Percentiles rank a stretch among this genome's conserved stretches.
phyloP scores from a whole-genome alignment of 2,888 invertebrate genomes.

The Tuta absoluta region DNA sequence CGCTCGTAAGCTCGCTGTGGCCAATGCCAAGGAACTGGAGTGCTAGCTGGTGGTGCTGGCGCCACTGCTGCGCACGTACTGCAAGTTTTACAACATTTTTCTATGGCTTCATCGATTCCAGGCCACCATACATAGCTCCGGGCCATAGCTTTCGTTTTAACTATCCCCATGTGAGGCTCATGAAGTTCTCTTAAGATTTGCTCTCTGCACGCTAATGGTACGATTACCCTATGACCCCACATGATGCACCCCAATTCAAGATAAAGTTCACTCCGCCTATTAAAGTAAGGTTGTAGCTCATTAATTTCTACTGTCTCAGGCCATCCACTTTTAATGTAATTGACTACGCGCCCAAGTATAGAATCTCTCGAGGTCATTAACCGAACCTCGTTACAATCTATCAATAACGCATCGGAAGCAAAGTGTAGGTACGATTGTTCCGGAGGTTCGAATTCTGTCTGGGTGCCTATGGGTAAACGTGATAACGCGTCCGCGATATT shows the following conservation, averaged over 20 bases:
- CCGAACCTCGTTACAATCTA: background rate
- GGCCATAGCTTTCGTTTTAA: background rate
- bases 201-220: background rate
- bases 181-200: background rate
- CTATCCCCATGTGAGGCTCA: background rate
- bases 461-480: background rate
- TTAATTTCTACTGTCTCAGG: background rate
- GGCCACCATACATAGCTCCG: too few relatives aligned
- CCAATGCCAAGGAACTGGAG: too few relatives aligned
- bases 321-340: background rate
- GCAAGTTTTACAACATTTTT: background rate
- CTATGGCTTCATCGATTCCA: background rate
- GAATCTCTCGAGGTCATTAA: background rate
- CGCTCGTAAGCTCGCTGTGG: too few relatives aligned
- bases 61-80: constrained; percentile 1
- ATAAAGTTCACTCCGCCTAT: background rate
- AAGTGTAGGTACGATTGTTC: background rate
- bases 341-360: background rate
- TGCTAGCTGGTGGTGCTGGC: background rate
- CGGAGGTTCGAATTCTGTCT: background rate
- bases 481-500: background rate
- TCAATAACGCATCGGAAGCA: background rate
- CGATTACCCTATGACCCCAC: background rate
- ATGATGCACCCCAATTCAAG: background rate
- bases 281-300: background rate